phyloP scores from a whole-genome alignment of 37 sponge, comb jelly and placozoan species.

The Axinella damicornis region DNA sequence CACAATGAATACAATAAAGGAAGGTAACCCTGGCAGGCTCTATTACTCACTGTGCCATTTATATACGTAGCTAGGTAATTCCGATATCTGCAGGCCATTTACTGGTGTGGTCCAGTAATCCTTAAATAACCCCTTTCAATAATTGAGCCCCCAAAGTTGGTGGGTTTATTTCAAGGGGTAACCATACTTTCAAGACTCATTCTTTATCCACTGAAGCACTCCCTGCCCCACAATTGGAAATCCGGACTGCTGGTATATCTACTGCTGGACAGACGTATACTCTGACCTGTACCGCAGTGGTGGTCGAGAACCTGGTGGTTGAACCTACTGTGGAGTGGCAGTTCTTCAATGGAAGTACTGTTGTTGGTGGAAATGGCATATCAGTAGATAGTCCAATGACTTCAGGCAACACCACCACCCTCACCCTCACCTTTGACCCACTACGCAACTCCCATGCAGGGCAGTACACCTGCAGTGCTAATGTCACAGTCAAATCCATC shows the following conservation, averaged over 20 bases:
- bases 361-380: neutral
- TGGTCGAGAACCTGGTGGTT: neutral
- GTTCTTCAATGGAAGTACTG: neutral
- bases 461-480: conserved; percentile 44
- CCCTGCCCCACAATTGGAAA: conserved; percentile 16
- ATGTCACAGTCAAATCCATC: neutral
- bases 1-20: too few relatives aligned
- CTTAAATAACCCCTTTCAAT: too few relatives aligned
- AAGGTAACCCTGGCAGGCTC: too few relatives aligned
- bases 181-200: too few relatives aligned
- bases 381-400: neutral
- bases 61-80: too few relatives aligned
- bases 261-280: conserved; percentile 46
- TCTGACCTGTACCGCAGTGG: conserved; percentile 23
- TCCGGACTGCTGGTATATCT: neutral
- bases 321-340: conserved; percentile 38
- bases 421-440: conserved; percentile 18
- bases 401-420: neutral
- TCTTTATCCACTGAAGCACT: neutral
- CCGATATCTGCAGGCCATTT: too few relatives aligned
- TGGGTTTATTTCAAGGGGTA: too few relatives aligned
- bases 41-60: too few relatives aligned
- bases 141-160: too few relatives aligned
- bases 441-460: conserved; percentile 47
- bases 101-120: too few relatives aligned